A percentile compares a stretch with the other conserved stretches of the same genome.
These are phyloP conservation scores for Ophiodon elongatus DNA, from an alignment of 2,113 vertebrate species.

Conservation along the genomic window DNA sequence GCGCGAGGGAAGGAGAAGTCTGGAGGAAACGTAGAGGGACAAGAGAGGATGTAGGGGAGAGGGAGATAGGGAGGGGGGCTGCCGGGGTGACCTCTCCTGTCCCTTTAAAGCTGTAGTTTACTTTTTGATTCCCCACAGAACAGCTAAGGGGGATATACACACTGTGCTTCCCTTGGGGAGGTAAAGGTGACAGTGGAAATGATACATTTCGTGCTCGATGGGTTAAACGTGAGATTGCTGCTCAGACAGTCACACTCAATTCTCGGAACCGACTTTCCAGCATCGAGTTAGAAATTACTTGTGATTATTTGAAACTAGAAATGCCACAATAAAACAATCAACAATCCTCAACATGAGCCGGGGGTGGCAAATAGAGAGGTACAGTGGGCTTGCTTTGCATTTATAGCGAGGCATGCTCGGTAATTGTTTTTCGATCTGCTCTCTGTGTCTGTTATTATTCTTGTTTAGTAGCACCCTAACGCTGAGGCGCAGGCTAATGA, in stretches of 20 bases:
- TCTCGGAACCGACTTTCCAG: not conserved
- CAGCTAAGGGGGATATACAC: constrained; percentile 54
- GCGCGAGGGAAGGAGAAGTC: constrained; percentile 41
- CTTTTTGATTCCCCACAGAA: constrained; percentile 69
- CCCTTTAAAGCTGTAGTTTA: constrained; percentile 71
- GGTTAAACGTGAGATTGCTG: constrained; percentile 53
- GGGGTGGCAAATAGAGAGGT: constrained; percentile 12
- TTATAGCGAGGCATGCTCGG: constrained; percentile 36
- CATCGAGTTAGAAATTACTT: not conserved
- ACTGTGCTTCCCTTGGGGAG: constrained; percentile 27
- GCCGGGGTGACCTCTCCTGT: constrained; percentile 64
- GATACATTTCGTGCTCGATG: constrained; percentile 14
- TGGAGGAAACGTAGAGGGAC: constrained; percentile 29
- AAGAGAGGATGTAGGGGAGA: not conserved
- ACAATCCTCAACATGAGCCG: not conserved
- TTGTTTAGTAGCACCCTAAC: constrained; percentile 51
- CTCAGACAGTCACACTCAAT: constrained; percentile 3
- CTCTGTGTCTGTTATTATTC: constrained; percentile 66
- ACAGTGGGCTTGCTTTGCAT: constrained; percentile 41
- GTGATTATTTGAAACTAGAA: not conserved
- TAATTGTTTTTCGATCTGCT: constrained; percentile 70
- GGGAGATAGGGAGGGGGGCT: not conserved
- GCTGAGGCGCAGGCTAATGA: constrained; percentile 52
- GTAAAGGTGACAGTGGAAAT: constrained; percentile 43
- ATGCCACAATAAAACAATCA: constrained; percentile 2